Evolutionary conservation across 2,888 invertebrate species (phyloP).

Genomic region (Torymus tubicola): DNA sequence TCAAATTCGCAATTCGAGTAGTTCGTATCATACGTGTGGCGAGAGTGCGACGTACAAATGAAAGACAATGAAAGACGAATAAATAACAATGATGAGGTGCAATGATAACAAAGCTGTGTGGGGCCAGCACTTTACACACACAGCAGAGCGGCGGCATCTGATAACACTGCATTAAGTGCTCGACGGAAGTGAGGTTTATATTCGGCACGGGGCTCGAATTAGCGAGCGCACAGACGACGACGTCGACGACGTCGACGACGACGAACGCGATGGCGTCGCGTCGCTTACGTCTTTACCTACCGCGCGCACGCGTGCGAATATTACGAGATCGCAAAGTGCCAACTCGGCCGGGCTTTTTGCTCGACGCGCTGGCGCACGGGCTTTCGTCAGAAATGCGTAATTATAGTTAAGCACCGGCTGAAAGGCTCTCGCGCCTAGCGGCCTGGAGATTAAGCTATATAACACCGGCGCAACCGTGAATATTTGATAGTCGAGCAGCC

Average conservation of each 20-base stretch:
- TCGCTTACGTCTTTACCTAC: constrained; percentile 10
- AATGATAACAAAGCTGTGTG: no score
- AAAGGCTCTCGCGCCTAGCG: neutral
- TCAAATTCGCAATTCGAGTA: no score
- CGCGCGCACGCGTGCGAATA: constrained; percentile 46
- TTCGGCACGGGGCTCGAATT: constrained; percentile 68
- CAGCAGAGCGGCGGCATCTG: constrained; percentile 32
- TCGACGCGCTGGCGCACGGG: neutral
- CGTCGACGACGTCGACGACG: neutral
- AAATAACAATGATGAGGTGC: no score
- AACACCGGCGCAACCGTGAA: constrained; percentile 15
- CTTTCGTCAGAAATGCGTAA: constrained; percentile 14
- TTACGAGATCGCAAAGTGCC: constrained; percentile 26
- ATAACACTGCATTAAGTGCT: constrained; percentile 64
- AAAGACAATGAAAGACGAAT: no score
- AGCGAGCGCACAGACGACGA: constrained; percentile 57
- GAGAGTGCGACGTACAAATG: no score
- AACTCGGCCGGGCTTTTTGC: constrained; percentile 24
- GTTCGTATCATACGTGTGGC: no score
- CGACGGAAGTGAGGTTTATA: constrained; percentile 62
- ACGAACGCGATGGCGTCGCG: neutral
- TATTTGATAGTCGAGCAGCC: constrained; percentile 25
- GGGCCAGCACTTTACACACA: no score
- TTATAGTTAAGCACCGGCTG: constrained; percentile 7
- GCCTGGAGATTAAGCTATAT: constrained; percentile 35